Evolutionary conservation across 1,140 invertebrate species (phyloP).

Genomic region (Drosophila lacertosa): DNA sequence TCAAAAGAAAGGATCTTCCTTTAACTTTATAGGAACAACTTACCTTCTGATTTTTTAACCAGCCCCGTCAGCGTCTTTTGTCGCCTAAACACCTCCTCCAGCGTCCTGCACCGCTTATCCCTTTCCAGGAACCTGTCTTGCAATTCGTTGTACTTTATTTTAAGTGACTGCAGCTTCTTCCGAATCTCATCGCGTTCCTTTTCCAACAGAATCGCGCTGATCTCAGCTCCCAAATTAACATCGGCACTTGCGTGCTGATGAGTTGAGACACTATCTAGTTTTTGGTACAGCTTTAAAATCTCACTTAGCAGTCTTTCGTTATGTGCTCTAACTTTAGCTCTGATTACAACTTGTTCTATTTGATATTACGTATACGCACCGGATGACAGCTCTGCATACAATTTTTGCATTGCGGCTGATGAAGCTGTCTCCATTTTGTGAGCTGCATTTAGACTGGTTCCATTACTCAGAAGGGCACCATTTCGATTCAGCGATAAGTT

Average conservation of each 20-base stretch:
- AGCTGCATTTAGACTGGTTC: background rate
- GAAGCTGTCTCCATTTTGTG: conserved; percentile 54
- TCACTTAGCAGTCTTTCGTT: conserved; percentile 64
- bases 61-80: conserved; percentile 75
- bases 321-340: conserved; percentile 48
- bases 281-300: conserved; percentile 63
- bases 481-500: conserved; percentile 51
- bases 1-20: background rate
- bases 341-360: background rate
- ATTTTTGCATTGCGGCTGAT: conserved; percentile 52
- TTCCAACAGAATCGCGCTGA: conserved; percentile 59
- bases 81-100: conserved; percentile 74
- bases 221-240: conserved; percentile 65
- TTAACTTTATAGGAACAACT: no score
- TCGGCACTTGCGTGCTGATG: conserved; percentile 49
- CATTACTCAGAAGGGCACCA: conserved; percentile 33
- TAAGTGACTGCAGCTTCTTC: conserved; percentile 62
- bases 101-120: conserved; percentile 67
- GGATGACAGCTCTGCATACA: conserved; percentile 60
- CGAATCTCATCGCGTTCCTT: conserved; percentile 66
- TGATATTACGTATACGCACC: conserved; percentile 56
- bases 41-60: conserved; percentile 75
- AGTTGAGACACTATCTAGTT: conserved; percentile 44
- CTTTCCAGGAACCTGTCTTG: conserved; percentile 73
- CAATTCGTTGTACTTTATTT: conserved; percentile 76